These are phyloP conservation scores for Cephalopterus ornatus DNA, from an alignment of 2,113 vertebrate species.

Conservation along the genomic window DNA sequence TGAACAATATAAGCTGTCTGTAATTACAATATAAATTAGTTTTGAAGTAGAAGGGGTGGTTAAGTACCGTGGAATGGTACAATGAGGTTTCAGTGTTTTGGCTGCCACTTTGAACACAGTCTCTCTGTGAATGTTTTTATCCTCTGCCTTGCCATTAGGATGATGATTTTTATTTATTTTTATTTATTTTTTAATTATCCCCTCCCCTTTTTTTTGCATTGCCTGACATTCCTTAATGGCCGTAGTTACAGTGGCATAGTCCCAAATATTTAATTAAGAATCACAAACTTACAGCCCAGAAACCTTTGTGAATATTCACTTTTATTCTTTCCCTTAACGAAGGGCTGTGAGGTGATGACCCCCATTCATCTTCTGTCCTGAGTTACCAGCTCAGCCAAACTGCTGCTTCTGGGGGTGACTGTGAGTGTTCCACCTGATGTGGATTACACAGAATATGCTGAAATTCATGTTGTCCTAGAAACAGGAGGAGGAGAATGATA, in stretches of 20 bases:
- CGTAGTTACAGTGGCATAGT: background rate
- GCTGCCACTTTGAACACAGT: background rate
- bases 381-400: background rate
- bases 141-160: background rate
- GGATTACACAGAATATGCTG: background rate
- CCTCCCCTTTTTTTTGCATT: background rate
- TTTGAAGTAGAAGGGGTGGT: background rate
- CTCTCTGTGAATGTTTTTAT: background rate
- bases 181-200: background rate
- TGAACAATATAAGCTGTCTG: background rate
- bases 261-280: background rate
- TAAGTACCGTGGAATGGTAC: background rate
- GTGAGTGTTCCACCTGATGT: background rate
- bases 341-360: background rate
- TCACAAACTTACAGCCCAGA: background rate
- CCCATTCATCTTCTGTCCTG: background rate
- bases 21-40: background rate
- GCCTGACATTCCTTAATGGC: background rate
- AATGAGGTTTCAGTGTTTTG: background rate
- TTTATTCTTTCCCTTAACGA: background rate
- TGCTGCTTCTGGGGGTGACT: background rate
- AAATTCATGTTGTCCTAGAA: background rate
- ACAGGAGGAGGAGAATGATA: background rate
- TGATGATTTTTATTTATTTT: background rate
- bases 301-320: background rate